Percentiles rank a stretch among this genome's conserved stretches.
Conservation (phyloP, 2,797 vertebrate genomes). For the Cyprinella venusta region DNA sequence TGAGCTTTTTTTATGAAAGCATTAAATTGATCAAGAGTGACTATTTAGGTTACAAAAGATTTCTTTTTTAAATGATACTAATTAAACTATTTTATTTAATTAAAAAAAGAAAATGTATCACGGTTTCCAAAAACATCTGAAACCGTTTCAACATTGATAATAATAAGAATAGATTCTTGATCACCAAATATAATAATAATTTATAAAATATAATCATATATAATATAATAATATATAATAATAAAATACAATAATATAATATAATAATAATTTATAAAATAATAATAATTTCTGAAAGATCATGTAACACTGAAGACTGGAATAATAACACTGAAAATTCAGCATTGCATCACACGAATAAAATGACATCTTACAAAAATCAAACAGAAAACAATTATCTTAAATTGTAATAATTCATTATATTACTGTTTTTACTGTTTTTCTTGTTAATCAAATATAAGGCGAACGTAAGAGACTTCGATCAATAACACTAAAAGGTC, state of each 20-base stretch:
- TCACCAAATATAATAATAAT: too few species aligned
- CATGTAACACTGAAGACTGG: background rate
- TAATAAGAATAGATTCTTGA: background rate
- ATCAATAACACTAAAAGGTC: background rate
- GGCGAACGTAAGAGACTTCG: background rate
- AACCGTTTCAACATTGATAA: background rate
- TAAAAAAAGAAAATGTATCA: background rate
- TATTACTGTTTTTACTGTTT: background rate
- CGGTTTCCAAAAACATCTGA: background rate
- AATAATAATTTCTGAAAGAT: background rate
- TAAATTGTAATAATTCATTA: background rate
- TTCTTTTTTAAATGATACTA: background rate
- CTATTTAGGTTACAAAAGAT: background rate
- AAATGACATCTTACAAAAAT: background rate
- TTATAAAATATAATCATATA: too few species aligned
- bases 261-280: too few species aligned
- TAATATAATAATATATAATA: too few species aligned
- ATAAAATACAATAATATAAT: too few species aligned
- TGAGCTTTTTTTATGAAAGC: background rate
- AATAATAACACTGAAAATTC: background rate
- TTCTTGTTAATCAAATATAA: background rate
- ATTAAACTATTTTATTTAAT: background rate
- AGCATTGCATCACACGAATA: background rate
- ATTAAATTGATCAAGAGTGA: background rate
- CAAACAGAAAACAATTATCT: background rate